Conservation (phyloP, 2,797 vertebrate species). For the Anguilla obscura region DNA sequence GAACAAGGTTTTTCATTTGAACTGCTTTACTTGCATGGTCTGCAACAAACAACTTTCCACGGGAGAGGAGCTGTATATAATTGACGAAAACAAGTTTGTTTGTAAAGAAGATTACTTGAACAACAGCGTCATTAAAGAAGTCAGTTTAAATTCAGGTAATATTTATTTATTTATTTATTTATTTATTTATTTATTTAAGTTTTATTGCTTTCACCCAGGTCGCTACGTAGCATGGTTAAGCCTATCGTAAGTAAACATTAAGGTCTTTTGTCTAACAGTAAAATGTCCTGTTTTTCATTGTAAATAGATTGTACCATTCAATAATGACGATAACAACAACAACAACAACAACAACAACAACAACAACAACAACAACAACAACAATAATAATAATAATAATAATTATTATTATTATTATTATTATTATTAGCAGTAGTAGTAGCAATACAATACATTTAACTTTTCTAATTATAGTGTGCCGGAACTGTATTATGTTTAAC, state of each 20-base stretch:
- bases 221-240: background rate
- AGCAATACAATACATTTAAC: background rate
- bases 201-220: background rate
- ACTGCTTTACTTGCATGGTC: constrained; percentile 80
- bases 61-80: constrained; percentile 79
- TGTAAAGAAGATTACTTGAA: constrained; percentile 81
- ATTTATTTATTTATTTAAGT: background rate
- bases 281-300: background rate
- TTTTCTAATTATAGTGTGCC: too few relatives aligned
- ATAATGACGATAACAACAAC: background rate
- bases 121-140: constrained; percentile 71
- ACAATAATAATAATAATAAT: background rate
- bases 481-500: too few relatives aligned
- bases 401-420: background rate
- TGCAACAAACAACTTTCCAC: constrained; percentile 82
- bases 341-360: background rate
- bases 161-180: background rate
- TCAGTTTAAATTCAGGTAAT: constrained; percentile 24
- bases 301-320: background rate
- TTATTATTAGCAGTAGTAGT: background rate
- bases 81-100: constrained; percentile 81
- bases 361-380: background rate
- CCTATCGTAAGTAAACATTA: background rate
- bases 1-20: constrained; percentile 79
- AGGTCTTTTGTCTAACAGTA: background rate